Conservation (phyloP, 2,888 invertebrate genomes). For the Eilema depressum region DNA sequence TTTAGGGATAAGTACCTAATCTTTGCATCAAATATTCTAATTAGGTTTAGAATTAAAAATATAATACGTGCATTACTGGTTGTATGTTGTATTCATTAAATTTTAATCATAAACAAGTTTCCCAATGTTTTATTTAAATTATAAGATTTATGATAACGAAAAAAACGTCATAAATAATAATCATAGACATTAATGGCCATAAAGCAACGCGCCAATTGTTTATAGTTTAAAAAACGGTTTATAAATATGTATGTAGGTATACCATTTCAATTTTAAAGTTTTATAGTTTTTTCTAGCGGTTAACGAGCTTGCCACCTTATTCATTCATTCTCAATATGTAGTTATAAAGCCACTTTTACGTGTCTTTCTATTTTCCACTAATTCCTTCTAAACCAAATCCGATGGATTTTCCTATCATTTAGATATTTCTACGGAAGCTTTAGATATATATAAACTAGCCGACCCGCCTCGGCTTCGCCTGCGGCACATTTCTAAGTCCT, state of each 20-base stretch:
- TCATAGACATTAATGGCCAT: neutral
- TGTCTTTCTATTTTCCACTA: neutral
- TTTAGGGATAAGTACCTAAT: neutral
- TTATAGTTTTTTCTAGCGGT: neutral
- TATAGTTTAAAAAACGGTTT: neutral
- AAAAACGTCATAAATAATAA: neutral
- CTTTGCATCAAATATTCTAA: neutral
- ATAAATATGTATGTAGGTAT: neutral
- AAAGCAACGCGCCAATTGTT: neutral
- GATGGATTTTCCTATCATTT: neutral
- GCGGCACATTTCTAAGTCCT: too few species aligned
- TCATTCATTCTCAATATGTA: too few species aligned
- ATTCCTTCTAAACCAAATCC: neutral
- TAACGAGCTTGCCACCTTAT: neutral
- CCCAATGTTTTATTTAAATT: neutral
- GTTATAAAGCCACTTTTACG: too few species aligned
- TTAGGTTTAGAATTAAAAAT: neutral
- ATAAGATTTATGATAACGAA: constrained; percentile 5
- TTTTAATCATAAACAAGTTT: constrained; percentile 1
- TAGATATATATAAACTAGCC: neutral
- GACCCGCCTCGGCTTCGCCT: too few species aligned
- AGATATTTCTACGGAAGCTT: too few species aligned
- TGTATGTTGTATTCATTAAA: neutral
- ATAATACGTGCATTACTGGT: neutral
- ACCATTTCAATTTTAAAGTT: neutral